Base-by-base conservation (phyloP, 2,888 invertebrate species). In the Melieria picta region DNA sequence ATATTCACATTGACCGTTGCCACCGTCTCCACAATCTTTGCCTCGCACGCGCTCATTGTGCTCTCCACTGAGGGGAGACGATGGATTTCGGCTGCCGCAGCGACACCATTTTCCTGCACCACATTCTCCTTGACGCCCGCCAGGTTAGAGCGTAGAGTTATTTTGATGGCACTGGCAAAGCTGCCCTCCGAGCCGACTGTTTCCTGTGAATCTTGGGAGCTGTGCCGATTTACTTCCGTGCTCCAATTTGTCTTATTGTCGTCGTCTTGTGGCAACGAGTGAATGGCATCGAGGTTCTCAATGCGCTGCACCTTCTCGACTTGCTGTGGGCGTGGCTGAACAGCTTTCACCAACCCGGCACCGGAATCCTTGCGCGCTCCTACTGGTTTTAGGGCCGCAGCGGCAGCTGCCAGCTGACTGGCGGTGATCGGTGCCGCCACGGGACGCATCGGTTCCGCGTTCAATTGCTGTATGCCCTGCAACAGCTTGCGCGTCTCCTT, bases 251-350 rank as follows among this genome's bases (percentile, higher is more conserved):
- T 80, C 61, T 80, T 79, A 61, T 80, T 79, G 13, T 79, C 79
- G 30, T 82, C 82, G 56, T 81, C 81, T n/a, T 82, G 84, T 4
- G 90, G 90, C 77, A 91, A 88, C 61, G 90, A 87, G 70, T 91
- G 89, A 77, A 90, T 90, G 5, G 90, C 90, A 77, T 91, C 90
- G 7, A 90, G 88, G 13, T 87, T 86, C 68, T 84, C 81, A 48
- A 83, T 80, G 16, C 77, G 79, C 52, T 82, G 81, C 3, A 78
- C 11, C 66, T 80, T 80, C 48, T 79, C 78, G 1, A 75, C 48
- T 65, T 75, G 77, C 45, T 77, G 79, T 3, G 76, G 67, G 6
- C 72, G 72, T 42, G 74, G 74, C 5, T 73, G 72, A 5, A 43
- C 64, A 7, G 57, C 64, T 6, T 57, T 56, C 10, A 60, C 65